Evolutionary conservation across 2,888 invertebrate genomes (phyloP).

Genomic region (Rhagonycha fulva): DNA sequence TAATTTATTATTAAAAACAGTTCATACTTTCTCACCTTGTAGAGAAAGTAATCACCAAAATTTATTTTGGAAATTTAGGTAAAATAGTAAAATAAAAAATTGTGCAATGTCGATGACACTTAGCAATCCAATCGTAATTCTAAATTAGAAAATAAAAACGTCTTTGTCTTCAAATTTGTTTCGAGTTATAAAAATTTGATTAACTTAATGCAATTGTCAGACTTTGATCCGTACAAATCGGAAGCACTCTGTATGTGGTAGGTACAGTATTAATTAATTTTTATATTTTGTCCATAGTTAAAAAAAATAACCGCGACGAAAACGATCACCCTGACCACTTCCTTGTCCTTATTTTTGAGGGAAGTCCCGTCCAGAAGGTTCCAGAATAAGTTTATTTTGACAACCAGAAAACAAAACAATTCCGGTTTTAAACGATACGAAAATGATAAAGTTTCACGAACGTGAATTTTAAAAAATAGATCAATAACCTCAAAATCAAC

Average conservation of each 20-base stretch:
- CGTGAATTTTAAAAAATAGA: background rate
- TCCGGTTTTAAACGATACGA: background rate
- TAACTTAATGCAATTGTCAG: too few species aligned
- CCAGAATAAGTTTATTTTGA: background rate
- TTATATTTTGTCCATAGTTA: too few species aligned
- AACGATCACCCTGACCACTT: background rate
- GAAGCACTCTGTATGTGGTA: too few species aligned
- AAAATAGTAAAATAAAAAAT: background rate
- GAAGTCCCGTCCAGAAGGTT: background rate
- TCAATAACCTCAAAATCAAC: background rate
- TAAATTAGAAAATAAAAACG: background rate
- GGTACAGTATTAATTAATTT: too few species aligned
- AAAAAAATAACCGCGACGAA: background rate
- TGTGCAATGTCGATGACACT: background rate
- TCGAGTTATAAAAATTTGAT: too few species aligned
- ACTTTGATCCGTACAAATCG: too few species aligned
- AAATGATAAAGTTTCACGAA: background rate
- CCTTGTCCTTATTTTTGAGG: background rate
- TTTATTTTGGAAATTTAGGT: background rate
- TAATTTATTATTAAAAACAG: background rate
- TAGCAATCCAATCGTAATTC: background rate
- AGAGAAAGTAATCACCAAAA: background rate
- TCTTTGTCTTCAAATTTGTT: too few species aligned
- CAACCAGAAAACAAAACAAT: background rate
- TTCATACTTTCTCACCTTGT: background rate